These are phyloP conservation scores for Anableps anableps DNA, from an alignment of 2,797 vertebrate genomes.

Conservation along the genomic window DNA sequence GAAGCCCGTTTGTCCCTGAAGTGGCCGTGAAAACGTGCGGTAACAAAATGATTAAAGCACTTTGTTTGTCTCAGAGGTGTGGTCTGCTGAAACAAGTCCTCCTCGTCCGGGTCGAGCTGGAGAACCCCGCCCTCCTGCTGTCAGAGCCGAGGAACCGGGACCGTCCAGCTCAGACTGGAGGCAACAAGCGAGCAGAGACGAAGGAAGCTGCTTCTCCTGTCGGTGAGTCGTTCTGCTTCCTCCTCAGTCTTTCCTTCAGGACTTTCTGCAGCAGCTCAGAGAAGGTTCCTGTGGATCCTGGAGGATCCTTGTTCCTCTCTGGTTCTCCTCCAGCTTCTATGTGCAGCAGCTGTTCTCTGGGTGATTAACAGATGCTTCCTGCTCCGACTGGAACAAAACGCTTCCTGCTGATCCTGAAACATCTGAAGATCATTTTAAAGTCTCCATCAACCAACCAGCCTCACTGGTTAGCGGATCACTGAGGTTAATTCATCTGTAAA, in stretches of 20 bases:
- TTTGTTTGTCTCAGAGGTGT: conserved; percentile 23
- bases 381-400: neutral
- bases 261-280: neutral
- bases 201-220: neutral
- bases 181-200: conserved; percentile 1
- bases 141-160: conserved; percentile 29
- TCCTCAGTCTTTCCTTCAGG: neutral
- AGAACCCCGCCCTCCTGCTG: conserved; percentile 35
- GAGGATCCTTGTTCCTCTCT: neutral
- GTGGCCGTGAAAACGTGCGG: no score
- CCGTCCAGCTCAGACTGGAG: conserved; percentile 6
- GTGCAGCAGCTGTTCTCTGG: no score
- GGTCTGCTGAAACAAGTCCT: conserved; percentile 6
- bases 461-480: neutral
- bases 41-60: neutral
- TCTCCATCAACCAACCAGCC: neutral
- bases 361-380: neutral
- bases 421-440: neutral
- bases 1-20: no score
- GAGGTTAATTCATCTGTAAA: no score
- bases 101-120: conserved; percentile 26
- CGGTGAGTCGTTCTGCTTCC: neutral
- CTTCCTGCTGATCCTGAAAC: conserved; percentile 4
- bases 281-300: neutral
- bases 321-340: neutral